Percentiles rank a stretch among this genome's conserved stretches.
These are phyloP conservation scores for Bombyx mandarina DNA, from an alignment of 1,140 invertebrate genomes.

Conservation along the genomic window DNA sequence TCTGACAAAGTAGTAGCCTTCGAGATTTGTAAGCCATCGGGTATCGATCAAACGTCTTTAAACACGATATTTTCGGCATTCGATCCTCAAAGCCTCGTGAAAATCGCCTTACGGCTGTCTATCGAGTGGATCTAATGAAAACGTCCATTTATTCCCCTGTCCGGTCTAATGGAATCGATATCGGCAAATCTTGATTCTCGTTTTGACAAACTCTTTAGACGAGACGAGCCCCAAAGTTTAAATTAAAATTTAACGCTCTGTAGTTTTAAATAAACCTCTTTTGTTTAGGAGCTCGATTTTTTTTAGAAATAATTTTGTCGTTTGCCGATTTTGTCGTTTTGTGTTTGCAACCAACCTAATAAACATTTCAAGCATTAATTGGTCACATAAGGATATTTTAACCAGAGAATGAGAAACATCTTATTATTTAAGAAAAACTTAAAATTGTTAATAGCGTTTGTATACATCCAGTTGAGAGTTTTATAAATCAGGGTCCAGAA, in stretches of 20 bases:
- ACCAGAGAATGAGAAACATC: too few species aligned
- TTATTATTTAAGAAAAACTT: too few species aligned
- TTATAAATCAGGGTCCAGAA: too few species aligned
- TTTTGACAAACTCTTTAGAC: constrained; percentile 11
- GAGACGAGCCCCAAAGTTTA: constrained; percentile 8
- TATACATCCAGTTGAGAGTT: too few species aligned
- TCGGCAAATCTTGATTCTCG: constrained; percentile 12
- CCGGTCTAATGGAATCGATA: constrained; percentile 19
- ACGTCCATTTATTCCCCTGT: constrained; percentile 16
- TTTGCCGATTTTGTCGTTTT: too few species aligned
- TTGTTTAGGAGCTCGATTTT: not conserved
- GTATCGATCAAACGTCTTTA: not conserved
- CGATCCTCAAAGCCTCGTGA: not conserved
- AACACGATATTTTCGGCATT: constrained; percentile 1
- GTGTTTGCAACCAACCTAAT: too few species aligned
- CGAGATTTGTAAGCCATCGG: too few species aligned
- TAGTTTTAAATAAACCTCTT: constrained; percentile 1
- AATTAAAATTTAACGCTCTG: constrained; percentile 7
- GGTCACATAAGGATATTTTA: too few species aligned
- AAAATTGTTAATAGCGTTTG: too few species aligned
- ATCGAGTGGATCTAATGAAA: constrained; percentile 14
- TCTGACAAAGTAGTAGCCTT: too few species aligned
- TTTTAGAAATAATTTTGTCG: too few species aligned
- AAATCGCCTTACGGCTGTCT: constrained; percentile 2
- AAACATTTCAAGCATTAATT: too few species aligned